Evolutionary conservation across 2,113 vertebrate genomes (phyloP), one percentile per base, ranked within the genome.

Genomic region (Cromileptes altivelis): DNA sequence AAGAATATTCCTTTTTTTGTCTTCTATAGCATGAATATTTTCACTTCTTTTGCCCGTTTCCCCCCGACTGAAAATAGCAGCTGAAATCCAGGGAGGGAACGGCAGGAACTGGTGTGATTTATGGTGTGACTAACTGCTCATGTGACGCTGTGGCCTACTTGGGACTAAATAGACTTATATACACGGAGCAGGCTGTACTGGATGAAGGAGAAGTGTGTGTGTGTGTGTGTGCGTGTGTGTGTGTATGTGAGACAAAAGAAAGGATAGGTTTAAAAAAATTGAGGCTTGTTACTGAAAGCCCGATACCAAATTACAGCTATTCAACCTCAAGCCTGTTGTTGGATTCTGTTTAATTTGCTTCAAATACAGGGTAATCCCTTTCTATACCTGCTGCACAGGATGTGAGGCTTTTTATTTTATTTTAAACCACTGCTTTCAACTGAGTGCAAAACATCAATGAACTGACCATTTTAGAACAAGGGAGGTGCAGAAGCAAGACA

Each of bases 61-160:
- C 15, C 17, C 23, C 21, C 7, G 13, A 53, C 78, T 79, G 85
- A 88, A 91, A 92, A 92, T 89, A 91, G 89, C 63, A 81, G 86
- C 89, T 70, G 80, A 85, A 82, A 80, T 92, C 75, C 81, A 21
- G 52, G 15, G 73, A 89, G 78, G 82, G 73, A 82, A 75, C 42
- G 27, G 81, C 75, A 81, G 76, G 84, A 89, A 73, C 65, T 7
- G 55, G 50, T 75, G 68, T 89, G 89, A 91, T 93, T 92, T 91
- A 91, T 90, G 78, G 80, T 80, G 82, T 70, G 86, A 89, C 84
- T 87, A 89, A 89, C 64, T 75, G 76, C 53, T 88, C 82, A 81
- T 86, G 89, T 89, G 91, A 88, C 1, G 62, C 82, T 33, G 73
- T 92, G 91, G 92, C 90, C 90, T 94, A 91, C 85, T 89, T 93